These are phyloP conservation scores for Oncorhynchus mykiss DNA, from an alignment of 2,113 vertebrate species.

Conservation along the genomic window DNA sequence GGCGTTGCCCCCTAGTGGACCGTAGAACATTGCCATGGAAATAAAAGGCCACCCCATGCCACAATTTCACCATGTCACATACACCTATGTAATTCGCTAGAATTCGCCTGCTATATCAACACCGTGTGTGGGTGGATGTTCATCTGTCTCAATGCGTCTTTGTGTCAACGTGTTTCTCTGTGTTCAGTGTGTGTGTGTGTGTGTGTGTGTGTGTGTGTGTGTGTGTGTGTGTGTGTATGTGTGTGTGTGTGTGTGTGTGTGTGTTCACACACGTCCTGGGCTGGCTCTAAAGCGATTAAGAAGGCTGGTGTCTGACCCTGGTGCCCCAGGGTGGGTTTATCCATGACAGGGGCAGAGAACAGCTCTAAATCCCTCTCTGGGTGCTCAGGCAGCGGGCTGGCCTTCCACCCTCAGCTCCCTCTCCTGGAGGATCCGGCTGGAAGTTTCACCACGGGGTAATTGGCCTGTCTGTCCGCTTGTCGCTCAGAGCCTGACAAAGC, in stretches of 20 bases:
- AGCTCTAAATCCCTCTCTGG: conserved; percentile 29
- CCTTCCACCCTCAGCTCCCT: conserved; percentile 39
- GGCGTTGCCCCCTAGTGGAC: no score
- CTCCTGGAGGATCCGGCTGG: conserved; percentile 39
- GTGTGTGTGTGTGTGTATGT: background rate
- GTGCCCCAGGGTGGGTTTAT: conserved; percentile 43
- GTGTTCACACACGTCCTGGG: conserved; percentile 23
- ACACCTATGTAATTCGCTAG: no score
- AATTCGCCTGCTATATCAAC: no score
- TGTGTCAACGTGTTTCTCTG: background rate
- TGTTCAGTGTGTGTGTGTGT: background rate
- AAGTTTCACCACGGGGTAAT: conserved; percentile 58
- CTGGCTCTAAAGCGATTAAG: conserved; percentile 50
- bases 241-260: background rate
- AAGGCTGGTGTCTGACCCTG: conserved; percentile 46
- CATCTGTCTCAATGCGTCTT: no score
- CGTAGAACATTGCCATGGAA: no score
- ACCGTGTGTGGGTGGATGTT: no score
- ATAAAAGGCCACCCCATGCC: no score
- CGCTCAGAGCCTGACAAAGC: conserved; percentile 18
- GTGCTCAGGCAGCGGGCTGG: conserved; percentile 29
- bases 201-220: background rate
- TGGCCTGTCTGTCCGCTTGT: conserved; percentile 57
- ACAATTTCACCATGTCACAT: no score
- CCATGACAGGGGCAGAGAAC: conserved; percentile 47